phyloP scores from a whole-genome alignment of 2,113 vertebrate species.

The Albula glossodonta region DNA sequence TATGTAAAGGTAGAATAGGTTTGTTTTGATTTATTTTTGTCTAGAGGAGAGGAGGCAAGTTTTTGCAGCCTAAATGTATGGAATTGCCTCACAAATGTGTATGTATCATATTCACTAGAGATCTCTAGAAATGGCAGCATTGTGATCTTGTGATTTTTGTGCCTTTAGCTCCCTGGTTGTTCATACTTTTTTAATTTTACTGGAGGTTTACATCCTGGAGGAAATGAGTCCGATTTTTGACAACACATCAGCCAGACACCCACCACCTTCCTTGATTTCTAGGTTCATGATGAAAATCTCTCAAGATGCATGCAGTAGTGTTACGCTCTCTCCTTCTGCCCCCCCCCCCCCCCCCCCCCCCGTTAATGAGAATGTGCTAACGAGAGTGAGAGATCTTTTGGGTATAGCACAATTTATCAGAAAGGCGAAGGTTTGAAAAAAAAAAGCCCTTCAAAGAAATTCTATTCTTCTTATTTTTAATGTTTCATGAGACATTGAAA shows the following conservation, averaged over 20 bases:
- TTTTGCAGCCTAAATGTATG: neutral
- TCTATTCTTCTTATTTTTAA: slow-evolving; percentile 81
- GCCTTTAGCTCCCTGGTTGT: slow-evolving; percentile 24
- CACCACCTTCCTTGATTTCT: neutral
- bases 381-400: slow-evolving; percentile 77
- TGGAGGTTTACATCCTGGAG: slow-evolving; percentile 22
- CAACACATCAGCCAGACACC: slow-evolving; percentile 17
- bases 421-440: slow-evolving; percentile 66
- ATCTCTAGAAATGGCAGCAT: neutral
- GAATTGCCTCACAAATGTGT: too few relatives aligned
- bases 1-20: too few relatives aligned
- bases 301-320: neutral
- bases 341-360: slow-evolving; percentile 40
- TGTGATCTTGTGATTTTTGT: slow-evolving; percentile 10
- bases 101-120: too few relatives aligned
- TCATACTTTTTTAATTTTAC: slow-evolving; percentile 31
- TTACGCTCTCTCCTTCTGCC: slow-evolving; percentile 3
- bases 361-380: slow-evolving; percentile 78
- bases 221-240: slow-evolving; percentile 22
- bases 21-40: too few relatives aligned
- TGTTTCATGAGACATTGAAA: slow-evolving; percentile 83
- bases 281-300: slow-evolving; percentile 4
- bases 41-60: neutral
- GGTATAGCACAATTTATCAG: slow-evolving; percentile 76
- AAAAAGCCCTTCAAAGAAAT: slow-evolving; percentile 75